Evolutionary conservation across 2,888 invertebrate genomes (phyloP), one percentile per base, ranked within the genome.

Genomic region (Apodemia hepburni): DNA sequence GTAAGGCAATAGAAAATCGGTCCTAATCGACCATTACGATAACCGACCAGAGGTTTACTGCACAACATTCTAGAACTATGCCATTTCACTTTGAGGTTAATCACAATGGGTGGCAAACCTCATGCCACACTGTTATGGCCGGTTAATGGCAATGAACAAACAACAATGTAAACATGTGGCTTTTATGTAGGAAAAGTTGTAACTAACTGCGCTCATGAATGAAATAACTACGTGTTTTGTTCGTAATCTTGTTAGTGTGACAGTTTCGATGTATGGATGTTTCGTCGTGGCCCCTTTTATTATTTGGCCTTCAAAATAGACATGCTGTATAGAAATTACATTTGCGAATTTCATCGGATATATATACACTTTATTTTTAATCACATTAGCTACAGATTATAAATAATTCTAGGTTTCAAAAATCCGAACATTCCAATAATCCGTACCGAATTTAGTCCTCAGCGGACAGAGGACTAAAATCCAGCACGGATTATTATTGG

Each of bases 61-160:
- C 66, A 59, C 64, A 63, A 63, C 64, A 66, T 66, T 64, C 66
- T 67, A 67, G 62, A 64, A 67, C 64, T 62, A 66, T 65, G 67
- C 66, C 67, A 70, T 67, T 71, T 66, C 68, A 59, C 68, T 71
- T 71, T 69, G 71, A 70, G 71, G 71, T 70, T 71, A 71, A 71
- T 70, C 68, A 66, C 68, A 62, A 64, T 71, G 71, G 71, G 71
- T 71, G 71, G 71, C 68, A 67, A 68, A 66, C 66, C 66, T 65
- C 63, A 62, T 58, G 65, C 70, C 65, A 63, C 70, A 65, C 61
- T 66, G 64, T 68, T 70, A 66, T 63, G 65, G 66, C 66, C 68
- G 61, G 69, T 69, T 69, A 68, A 69, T 69, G 68, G 68, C 65
- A 65, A 66, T 17, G 38, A 22, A 45, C 42, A 35, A 45, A 45